A percentile compares a stretch with the other conserved stretches of the same genome.
These are phyloP conservation scores for Ophioninae sp. DNA, from an alignment of 2,888 invertebrate species.

Conservation along the genomic window DNA sequence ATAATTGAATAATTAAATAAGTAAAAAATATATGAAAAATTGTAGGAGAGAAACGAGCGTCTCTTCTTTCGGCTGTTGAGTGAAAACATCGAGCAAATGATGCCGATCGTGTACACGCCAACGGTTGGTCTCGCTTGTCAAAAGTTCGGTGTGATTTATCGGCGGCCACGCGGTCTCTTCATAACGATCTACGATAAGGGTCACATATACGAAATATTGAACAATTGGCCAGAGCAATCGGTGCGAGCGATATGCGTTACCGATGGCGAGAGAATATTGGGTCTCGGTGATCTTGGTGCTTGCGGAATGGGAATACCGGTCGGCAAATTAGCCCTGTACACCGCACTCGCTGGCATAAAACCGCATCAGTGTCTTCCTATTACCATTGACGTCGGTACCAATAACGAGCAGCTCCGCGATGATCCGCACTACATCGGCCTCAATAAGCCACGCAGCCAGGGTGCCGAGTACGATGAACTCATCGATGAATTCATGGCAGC, in stretches of 20 bases:
- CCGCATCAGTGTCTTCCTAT: slow-evolving; percentile 97
- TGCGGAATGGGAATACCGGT: slow-evolving; percentile 99
- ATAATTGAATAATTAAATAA: neutral
- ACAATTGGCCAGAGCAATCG: slow-evolving; percentile 95
- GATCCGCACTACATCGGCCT: slow-evolving; percentile 98
- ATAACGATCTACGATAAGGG: slow-evolving; percentile 97
- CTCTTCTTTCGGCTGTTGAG: slow-evolving; percentile 95
- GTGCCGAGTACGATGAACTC: slow-evolving; percentile 94
- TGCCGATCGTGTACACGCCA: slow-evolving; percentile 99
- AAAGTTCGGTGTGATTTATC: slow-evolving; percentile 96
- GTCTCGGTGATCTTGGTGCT: slow-evolving; percentile 97
- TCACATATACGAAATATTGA: slow-evolving; percentile 94
- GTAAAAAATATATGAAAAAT: neutral
- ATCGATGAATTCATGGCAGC: slow-evolving; percentile 99
- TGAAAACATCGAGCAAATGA: slow-evolving; percentile 95
- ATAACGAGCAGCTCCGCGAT: slow-evolving; percentile 93
- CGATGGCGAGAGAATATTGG: slow-evolving; percentile 98
- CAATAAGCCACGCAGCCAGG: slow-evolving; percentile 91
- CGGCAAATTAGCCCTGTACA: slow-evolving; percentile 97
- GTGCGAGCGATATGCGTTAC: slow-evolving; percentile 96
- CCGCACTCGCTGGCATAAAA: slow-evolving; percentile 97
- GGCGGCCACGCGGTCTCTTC: slow-evolving; percentile 96
- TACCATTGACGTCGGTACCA: slow-evolving; percentile 96
- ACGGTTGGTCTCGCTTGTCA: slow-evolving; percentile 99
- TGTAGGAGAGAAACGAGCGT: slow-evolving; percentile 96